Base-by-base conservation (phyloP, 2,888 invertebrate genomes). In the Yponomeuta plumbellus region DNA sequence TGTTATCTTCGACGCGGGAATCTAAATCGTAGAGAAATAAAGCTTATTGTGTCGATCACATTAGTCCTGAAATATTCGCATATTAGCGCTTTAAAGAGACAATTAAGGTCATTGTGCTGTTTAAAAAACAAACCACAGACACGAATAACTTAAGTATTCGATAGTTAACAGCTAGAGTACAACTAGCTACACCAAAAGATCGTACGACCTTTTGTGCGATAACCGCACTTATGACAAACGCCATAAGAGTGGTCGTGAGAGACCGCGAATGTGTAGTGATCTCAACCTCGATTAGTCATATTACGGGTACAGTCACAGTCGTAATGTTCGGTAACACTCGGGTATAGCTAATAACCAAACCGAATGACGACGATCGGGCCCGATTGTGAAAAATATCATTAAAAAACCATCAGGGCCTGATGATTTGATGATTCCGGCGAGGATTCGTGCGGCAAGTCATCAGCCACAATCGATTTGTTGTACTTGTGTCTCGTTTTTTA, bases 361-460 rank as follows among this genome's bases (percentile, higher is more conserved):
- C 88, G 88, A 91, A 89, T 88, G 91, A 86, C 90, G 88, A 90
- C 90, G 44, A 52, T 52, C 44, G 88, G 85, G 79, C 71, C 82
- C 88, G 88, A 90, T 91, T 90, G 91, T 90, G 90, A 91, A 91
- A 91, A 91, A 92, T 91, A 91, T 91, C 92, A 91, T 92, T 92
- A 92, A 92, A 92, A 91, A 90, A 88, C 88, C 91, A 92, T 91
- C 91, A 92, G 87, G 78, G 84, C 79, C 81, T 85, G 88, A 88
- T 88, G 89, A 88, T 90, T 89, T 84, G 85, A 84, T 82, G 85
- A 85, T 80, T 79, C 83, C 80, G 80, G 80, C 77, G 80, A 80
- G 81, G 81, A 81, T 83, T 83, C 84, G 83, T 85, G 83, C 73
- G 80, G 80, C 72, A 77, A 76, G 80, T 83, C 88, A 86, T 87